These are phyloP conservation scores for Leguminivora glycinivorella DNA, from an alignment of 1,140 invertebrate genomes.

Conservation along the genomic window DNA sequence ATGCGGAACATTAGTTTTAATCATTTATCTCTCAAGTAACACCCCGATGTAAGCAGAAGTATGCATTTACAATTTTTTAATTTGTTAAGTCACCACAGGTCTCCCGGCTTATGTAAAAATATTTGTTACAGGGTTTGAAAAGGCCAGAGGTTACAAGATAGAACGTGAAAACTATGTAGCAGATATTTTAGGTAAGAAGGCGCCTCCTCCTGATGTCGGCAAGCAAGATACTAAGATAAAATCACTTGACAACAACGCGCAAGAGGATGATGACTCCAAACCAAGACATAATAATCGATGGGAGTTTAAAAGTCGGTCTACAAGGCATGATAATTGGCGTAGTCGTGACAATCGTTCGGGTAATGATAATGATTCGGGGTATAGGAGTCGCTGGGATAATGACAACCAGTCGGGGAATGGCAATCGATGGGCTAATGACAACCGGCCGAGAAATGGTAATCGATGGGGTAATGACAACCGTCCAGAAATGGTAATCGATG, in stretches of 20 bases:
- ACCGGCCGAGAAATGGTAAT: not conserved
- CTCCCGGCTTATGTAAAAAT: not conserved
- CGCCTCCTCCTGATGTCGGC: conserved; percentile 46
- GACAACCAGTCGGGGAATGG: not conserved
- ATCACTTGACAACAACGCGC: conserved; percentile 35
- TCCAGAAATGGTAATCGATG: not conserved
- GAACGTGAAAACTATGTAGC: conserved; percentile 78
- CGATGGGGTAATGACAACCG: not conserved
- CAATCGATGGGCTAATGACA: not conserved
- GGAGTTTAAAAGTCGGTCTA: not conserved
- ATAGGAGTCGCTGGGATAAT: not conserved
- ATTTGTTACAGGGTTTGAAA: conserved; percentile 79
- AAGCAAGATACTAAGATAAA: conserved; percentile 42
- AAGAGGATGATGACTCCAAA: not conserved
- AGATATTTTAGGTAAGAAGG: conserved; percentile 50
- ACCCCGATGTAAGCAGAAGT: not conserved
- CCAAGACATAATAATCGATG: not conserved
- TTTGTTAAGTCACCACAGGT: not conserved
- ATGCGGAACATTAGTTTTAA: not conserved
- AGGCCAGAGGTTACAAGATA: conserved; percentile 81
- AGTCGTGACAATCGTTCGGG: not conserved
- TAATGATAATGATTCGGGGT: not conserved
- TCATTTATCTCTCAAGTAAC: not conserved
- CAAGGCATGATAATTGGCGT: not conserved
- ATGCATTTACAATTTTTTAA: not conserved